Base-by-base conservation (phyloP, 2,113 vertebrate species). In the Prunella fulvescens region DNA sequence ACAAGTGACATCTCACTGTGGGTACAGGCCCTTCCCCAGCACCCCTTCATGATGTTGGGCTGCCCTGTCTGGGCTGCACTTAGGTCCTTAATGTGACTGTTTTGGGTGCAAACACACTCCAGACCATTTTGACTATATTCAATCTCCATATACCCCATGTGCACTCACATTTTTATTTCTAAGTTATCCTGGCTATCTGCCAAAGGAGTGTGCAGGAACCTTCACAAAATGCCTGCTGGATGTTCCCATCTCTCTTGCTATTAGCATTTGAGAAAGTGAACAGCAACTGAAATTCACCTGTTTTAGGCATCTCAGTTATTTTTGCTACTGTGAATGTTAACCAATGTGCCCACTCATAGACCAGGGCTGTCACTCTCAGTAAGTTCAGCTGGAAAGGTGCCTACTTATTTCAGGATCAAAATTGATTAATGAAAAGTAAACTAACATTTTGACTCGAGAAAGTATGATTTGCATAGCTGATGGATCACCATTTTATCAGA, bases 1-100 rank as follows among this genome's bases (percentile, higher is more conserved):
- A 4, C 25, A 20, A 17, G 19, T 81, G 60, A 19, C 39, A 78
- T 4, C 42, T 40, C 15, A 8, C 19, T 57, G 19, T 12, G 26
- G 25, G 18, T 50, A 9, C 15, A 42, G 8, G 8, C 3, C 42
- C 2, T 24, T 77, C 14, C 31, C n/a, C n/a, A 54, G 37, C 1
- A 1, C 10, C 9, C 4, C 42, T 51, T 5, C 0, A 0, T 35
- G n/a, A 64, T 24, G 6, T 4, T 87, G 26, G 2, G 2, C 4
- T 82, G 25, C 12, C 14, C 25, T 47, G 3, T 39, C 17, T 69
- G 19, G 16, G 28, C 37, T 57, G 28, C 8, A 13, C 4, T 33
- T 42, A 54, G 5, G 8, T 58, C 12, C 37, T 25, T 44, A 40
- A 48, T 2, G 2, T 6, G 19, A 39, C 4, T 4, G 23, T 33